Conservation (phyloP, 2,113 vertebrate genomes). For the Butastur rufipennis region DNA sequence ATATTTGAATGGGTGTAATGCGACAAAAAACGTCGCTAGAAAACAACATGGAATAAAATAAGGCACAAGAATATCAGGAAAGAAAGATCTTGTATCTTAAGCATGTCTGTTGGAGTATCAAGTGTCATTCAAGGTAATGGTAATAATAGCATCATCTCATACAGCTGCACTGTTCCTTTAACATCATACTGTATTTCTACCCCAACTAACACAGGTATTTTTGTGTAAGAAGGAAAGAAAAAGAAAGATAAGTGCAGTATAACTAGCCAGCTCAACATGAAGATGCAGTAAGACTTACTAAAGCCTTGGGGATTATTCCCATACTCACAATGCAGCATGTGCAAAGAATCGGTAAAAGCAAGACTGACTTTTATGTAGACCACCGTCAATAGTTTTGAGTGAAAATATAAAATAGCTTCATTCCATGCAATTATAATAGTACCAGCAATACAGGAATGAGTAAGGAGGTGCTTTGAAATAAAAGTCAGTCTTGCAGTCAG, state of each 20-base stretch:
- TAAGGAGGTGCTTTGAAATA: not conserved
- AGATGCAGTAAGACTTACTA: not conserved
- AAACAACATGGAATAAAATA: not conserved
- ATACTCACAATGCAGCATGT: not conserved
- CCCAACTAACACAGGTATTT: not conserved
- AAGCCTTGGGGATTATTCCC: not conserved
- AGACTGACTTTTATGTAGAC: not conserved
- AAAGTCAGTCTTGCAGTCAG: not conserved
- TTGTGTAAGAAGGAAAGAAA: not conserved
- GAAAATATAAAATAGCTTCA: not conserved
- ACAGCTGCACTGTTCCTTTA: not conserved
- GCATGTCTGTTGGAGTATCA: not conserved
- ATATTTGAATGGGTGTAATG: not conserved
- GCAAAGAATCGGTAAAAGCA: not conserved
- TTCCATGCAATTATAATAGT: not conserved
- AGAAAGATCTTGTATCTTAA: not conserved
- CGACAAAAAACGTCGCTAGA: not conserved
- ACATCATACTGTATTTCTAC: not conserved
- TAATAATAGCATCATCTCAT: not conserved
- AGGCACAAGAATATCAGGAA: not conserved
- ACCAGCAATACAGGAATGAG: not conserved
- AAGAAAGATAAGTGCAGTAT: not conserved
- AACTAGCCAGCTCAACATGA: not conserved
- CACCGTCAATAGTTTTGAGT: not conserved
- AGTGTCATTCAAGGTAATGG: not conserved